Conservation (phyloP, 2,797 vertebrate species). For the Myiothlypis chrysogaster region DNA sequence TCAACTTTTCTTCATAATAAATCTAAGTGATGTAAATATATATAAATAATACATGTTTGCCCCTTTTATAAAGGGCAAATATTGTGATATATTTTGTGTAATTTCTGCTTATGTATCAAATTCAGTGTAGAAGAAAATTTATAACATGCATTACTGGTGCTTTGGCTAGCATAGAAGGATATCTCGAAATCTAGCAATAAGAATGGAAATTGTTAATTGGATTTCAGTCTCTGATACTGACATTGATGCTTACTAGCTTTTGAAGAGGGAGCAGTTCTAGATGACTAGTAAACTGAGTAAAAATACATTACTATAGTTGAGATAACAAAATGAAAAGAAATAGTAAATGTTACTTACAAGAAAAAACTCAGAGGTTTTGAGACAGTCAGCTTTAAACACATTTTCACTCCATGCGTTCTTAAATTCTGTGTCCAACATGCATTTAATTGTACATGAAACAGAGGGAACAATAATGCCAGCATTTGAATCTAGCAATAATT, state of each 20-base stretch:
- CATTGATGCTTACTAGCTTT: neutral
- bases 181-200: neutral
- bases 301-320: neutral
- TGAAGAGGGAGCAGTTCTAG: neutral
- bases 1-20: neutral
- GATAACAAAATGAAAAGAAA: neutral
- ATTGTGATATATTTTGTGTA: neutral
- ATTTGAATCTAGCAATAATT: neutral
- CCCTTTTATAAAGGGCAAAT: neutral
- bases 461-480: neutral
- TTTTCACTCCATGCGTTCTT: neutral
- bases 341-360: neutral
- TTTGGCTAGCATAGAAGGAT: neutral
- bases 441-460: neutral
- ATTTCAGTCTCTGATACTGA: neutral
- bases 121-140: neutral
- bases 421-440: accelerated
- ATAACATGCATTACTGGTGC: neutral
- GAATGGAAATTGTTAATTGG: neutral
- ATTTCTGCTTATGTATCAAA: neutral
- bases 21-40: neutral
- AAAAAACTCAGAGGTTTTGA: neutral
- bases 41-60: neutral
- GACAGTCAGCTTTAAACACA: neutral
- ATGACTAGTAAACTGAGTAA: neutral